A percentile compares a stretch with the other conserved stretches of the same genome.
phyloP scores from a whole-genome alignment of 2,113 vertebrate genomes.

The Psephotus haematonotus region DNA sequence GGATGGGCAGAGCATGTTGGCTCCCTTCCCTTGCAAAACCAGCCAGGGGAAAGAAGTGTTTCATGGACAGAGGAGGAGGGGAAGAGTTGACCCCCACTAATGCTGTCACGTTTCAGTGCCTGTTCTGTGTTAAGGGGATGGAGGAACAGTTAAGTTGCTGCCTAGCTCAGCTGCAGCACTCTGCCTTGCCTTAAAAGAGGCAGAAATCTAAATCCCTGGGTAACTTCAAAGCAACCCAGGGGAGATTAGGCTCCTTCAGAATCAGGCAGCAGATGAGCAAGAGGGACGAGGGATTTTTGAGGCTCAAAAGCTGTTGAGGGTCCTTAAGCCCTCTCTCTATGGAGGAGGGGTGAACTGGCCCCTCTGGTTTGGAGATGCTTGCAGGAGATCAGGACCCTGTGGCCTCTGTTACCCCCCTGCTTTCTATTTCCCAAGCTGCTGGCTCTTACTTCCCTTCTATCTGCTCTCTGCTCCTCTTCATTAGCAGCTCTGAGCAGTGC shows the following conservation, averaged over 20 bases:
- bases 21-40: background rate
- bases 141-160: background rate
- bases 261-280: background rate
- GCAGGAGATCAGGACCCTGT: background rate
- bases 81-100: background rate
- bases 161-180: background rate
- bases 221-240: slow-evolving; percentile 29
- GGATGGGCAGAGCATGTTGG: background rate
- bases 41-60: background rate
- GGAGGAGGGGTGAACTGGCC: background rate
- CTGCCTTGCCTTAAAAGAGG: slow-evolving; percentile 55
- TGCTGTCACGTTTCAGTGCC: background rate
- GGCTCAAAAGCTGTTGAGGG: background rate
- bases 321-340: background rate
- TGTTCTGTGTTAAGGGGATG: slow-evolving; percentile 48
- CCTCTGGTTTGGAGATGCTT: background rate
- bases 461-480: slow-evolving; percentile 45
- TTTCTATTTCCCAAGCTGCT: background rate
- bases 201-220: slow-evolving; percentile 59
- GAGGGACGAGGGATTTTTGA: background rate
- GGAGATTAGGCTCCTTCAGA: slow-evolving; percentile 21
- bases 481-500: slow-evolving; percentile 45
- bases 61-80: background rate
- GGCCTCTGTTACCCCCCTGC: background rate
- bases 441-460: background rate